These are phyloP conservation scores for Cichlasoma orientale DNA, from an alignment of 2,797 vertebrate genomes.

Conservation along the genomic window DNA sequence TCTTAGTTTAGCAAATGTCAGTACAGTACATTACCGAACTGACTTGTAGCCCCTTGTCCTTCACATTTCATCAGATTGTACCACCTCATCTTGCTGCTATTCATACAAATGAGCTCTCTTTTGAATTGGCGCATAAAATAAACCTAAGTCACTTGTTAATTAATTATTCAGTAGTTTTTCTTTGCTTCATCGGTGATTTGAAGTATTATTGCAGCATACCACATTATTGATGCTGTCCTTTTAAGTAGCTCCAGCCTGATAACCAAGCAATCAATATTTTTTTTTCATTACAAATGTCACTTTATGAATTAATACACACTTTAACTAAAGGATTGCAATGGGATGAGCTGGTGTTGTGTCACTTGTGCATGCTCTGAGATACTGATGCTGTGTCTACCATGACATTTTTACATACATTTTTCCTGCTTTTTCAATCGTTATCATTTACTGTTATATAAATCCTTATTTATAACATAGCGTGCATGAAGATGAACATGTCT, in stretches of 20 bases:
- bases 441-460: neutral
- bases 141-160: neutral
- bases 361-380: constrained; percentile 37
- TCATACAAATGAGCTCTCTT: constrained; percentile 19
- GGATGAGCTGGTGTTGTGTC: constrained; percentile 41
- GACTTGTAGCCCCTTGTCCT: constrained; percentile 50
- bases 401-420: constrained; percentile 24
- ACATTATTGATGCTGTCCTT: constrained; percentile 27
- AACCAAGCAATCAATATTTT: constrained; percentile 27
- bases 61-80: constrained; percentile 6
- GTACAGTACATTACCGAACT: constrained; percentile 9
- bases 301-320: constrained; percentile 12
- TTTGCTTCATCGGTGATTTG: constrained; percentile 9
- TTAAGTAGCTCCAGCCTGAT: constrained; percentile 11
- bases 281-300: constrained; percentile 17
- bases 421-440: constrained; percentile 1
- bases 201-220: constrained; percentile 10
- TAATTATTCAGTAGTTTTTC: neutral
- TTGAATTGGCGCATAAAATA: neutral
- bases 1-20: constrained; percentile 28
- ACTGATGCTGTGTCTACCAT: neutral
- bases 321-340: constrained; percentile 18
- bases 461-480: neutral
- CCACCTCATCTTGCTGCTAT: constrained; percentile 39
- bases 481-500: neutral